Percentiles rank a stretch among this genome's conserved stretches.
Evolutionary conservation across 2,113 vertebrate genomes (phyloP).

Genomic region (Daubentonia madagascariensis): DNA sequence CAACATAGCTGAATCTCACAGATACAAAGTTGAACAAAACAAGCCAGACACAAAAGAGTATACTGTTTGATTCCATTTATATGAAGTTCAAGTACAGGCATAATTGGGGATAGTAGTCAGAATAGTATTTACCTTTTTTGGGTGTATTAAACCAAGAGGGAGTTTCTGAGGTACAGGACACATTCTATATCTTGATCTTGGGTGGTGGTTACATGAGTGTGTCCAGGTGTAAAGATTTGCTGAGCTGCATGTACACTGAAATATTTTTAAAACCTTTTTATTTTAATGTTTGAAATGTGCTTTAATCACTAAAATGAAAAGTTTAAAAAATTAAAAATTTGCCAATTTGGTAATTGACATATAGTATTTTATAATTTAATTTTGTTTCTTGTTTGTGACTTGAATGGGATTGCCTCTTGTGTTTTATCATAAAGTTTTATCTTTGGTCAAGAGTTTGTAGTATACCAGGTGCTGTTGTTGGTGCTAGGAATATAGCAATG

Average conservation of each 20-base stretch:
- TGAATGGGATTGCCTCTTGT: background rate
- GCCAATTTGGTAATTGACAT: background rate
- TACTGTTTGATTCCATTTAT: background rate
- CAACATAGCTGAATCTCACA: background rate
- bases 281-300: background rate
- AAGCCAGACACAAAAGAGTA: background rate
- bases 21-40: background rate
- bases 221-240: background rate
- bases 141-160: background rate
- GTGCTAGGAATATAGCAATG: background rate
- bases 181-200: background rate
- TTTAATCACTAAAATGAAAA: background rate
- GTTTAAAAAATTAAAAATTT: background rate
- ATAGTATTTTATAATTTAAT: background rate
- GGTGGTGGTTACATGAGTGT: background rate
- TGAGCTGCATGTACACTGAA: background rate
- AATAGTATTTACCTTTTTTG: background rate
- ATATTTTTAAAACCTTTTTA: background rate
- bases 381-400: background rate
- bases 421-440: background rate
- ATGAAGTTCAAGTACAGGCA: background rate
- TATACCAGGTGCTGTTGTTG: constrained; percentile 21
- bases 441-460: background rate
- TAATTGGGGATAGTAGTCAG: background rate
- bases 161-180: background rate